phyloP scores from a whole-genome alignment of 2,113 vertebrate genomes.

The Theropithecus gelada region DNA sequence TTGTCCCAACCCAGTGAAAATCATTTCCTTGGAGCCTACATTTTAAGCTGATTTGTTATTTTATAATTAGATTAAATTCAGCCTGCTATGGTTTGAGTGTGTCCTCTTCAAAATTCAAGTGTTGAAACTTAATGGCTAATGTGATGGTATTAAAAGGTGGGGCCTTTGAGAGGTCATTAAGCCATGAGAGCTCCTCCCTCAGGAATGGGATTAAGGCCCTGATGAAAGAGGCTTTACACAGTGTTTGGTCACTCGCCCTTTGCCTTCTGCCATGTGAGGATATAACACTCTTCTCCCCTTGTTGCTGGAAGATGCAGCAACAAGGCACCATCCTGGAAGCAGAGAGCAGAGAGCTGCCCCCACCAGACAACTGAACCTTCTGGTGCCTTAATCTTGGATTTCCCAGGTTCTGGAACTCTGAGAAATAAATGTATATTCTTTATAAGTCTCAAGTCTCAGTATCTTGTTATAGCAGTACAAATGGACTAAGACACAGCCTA shows the following conservation, averaged over 20 bases:
- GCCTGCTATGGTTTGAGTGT: background rate
- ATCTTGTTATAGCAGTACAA: background rate
- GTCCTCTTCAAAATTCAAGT: background rate
- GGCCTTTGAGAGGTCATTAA: background rate
- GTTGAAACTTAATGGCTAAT: background rate
- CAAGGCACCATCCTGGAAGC: background rate
- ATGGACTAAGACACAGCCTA: background rate
- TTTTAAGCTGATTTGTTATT: slow-evolving; percentile 37
- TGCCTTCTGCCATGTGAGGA: background rate
- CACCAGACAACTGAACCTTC: background rate
- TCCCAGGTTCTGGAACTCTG: background rate
- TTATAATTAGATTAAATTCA: slow-evolving; percentile 41
- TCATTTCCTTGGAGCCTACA: slow-evolving; percentile 15
- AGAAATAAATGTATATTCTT: background rate
- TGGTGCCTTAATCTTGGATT: background rate
- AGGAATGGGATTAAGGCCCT: background rate
- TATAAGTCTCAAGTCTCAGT: background rate
- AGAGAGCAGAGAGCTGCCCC: background rate
- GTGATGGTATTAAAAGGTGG: background rate
- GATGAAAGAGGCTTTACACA: background rate
- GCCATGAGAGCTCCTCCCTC: background rate
- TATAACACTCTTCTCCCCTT: background rate
- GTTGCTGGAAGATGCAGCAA: background rate
- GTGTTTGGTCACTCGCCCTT: background rate
- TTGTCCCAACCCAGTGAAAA: slow-evolving; percentile 2